Evolutionary conservation across 2,888 invertebrate genomes (phyloP).

Genomic region (Prosopocoilus inquinatus): DNA sequence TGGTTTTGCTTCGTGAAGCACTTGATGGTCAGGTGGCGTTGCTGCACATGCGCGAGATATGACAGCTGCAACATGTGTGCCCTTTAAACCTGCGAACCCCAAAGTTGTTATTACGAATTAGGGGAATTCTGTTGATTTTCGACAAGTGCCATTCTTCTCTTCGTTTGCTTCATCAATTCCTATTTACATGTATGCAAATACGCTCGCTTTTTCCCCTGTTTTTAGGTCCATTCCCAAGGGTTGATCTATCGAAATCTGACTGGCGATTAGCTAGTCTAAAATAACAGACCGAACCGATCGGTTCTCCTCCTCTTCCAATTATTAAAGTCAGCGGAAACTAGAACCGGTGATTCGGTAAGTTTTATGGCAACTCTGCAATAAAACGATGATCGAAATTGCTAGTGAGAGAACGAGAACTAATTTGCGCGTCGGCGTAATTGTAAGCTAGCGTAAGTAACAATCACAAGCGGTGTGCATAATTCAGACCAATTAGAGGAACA

Average conservation of each 20-base stretch:
- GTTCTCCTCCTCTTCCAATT: too few species aligned
- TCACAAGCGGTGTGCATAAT: slow-evolving; percentile 1
- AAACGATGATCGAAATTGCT: slow-evolving; percentile 5
- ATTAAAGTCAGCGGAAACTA: too few species aligned
- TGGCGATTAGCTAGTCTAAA: too few species aligned
- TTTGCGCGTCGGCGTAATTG: not conserved
- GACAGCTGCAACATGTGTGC: slow-evolving; percentile 24
- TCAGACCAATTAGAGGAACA: slow-evolving; percentile 3
- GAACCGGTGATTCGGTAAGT: too few species aligned
- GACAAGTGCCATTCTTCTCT: slow-evolving; percentile 22
- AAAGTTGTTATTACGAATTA: slow-evolving; percentile 21
- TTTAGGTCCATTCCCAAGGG: too few species aligned
- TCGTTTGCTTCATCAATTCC: slow-evolving; percentile 17
- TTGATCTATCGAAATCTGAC: too few species aligned
- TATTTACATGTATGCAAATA: not conserved
- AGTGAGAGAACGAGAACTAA: not conserved
- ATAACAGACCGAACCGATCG: too few species aligned
- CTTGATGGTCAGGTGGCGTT: slow-evolving; percentile 25
- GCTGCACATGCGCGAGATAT: slow-evolving; percentile 21
- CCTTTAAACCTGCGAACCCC: slow-evolving; percentile 1
- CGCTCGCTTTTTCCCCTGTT: too few species aligned
- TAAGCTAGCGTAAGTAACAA: not conserved
- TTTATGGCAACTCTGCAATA: too few species aligned
- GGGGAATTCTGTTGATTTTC: slow-evolving; percentile 23
- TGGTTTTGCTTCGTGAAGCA: slow-evolving; percentile 20